Percentiles rank a stretch among this genome's conserved stretches.
These are phyloP conservation scores for Stenurella melanura DNA, from an alignment of 2,888 invertebrate species.

Conservation along the genomic window DNA sequence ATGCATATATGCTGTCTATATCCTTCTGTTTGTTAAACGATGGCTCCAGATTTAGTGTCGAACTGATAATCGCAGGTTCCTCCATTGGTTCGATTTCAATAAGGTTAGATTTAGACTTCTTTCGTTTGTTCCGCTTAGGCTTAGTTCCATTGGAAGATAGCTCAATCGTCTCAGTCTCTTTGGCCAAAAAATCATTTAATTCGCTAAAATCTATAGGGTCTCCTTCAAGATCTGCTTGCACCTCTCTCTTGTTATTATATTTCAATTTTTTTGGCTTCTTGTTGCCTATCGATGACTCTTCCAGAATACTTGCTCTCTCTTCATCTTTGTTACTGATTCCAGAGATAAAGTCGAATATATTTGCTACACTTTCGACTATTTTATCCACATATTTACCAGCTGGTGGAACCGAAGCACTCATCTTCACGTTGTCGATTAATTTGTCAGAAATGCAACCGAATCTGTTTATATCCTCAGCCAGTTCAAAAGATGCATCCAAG, in stretches of 20 bases:
- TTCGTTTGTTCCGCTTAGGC: not conserved
- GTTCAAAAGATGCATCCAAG: not conserved
- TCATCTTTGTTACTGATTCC: slow-evolving; percentile 1
- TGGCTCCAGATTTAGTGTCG: slow-evolving; percentile 5
- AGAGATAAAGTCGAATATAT: not conserved
- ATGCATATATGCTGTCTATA: slow-evolving; percentile 51
- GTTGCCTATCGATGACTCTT: not conserved
- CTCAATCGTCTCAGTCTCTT: not conserved
- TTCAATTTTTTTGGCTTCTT: slow-evolving; percentile 12
- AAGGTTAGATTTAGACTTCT: not conserved
- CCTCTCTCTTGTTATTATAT: not conserved
- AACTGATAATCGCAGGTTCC: not conserved
- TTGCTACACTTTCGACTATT: not conserved
- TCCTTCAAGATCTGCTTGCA: not conserved
- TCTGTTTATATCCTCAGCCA: not conserved
- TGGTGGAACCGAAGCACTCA: not conserved
- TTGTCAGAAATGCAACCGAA: not conserved
- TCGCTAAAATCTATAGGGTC: not conserved
- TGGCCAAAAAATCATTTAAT: not conserved
- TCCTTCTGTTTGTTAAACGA: slow-evolving; percentile 41
- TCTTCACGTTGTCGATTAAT: not conserved
- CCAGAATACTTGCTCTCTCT: not conserved
- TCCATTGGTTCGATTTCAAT: slow-evolving; percentile 1
- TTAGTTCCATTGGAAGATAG: not conserved
- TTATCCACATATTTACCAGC: not conserved